Evolutionary conservation across 2,888 invertebrate species (phyloP), one percentile per base, ranked within the genome.

Genomic region (Helleia helle): DNA sequence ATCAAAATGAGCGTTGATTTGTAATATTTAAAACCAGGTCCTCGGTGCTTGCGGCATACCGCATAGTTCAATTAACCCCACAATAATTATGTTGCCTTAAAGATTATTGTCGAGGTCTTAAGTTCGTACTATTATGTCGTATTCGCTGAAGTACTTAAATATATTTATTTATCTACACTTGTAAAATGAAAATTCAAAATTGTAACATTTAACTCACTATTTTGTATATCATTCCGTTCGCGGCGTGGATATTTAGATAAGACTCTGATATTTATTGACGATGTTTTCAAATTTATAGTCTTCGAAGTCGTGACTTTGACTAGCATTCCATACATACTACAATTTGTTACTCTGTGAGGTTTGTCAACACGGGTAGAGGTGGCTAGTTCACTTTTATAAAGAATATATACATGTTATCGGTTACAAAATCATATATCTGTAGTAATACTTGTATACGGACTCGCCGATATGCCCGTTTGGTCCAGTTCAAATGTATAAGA

Each of bases 401-500:
- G 49, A 51, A 47, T 47, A 53, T 55, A 55, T 58, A 58, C 53
- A 51, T 56, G 57, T 59, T 61, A 52, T 34, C 34, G 15, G 15
- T 30, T 30, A 30, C 34, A 18, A 22, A 18, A 18, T 34, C 30
- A 30, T 30, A 15, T 30, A 30, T 15, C 30, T 30, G n/a, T 38
- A 22, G 18, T 30, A 15, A 40, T 15, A 24, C 24, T 30, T 24
- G 39, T n/a, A 43, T 46, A 42, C 43, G 38, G 28, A 42, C 41
- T 41, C 40, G 24, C 71, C 69, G 70, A 72, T 63, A 65, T 52
- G 68, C 64, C 67, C 65, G 57, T 66, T 68, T 66, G 66, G 73
- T 74, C 71, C 74, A 71, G 51, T 57, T 58, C 65, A 59, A 61
- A 65, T 65, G 63, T 62, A 65, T 63, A 65, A 63, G 71, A 74